These are phyloP conservation scores for Trachymyrmex septentrionalis DNA, from an alignment of 1,140 invertebrate species.

Conservation along the genomic window DNA sequence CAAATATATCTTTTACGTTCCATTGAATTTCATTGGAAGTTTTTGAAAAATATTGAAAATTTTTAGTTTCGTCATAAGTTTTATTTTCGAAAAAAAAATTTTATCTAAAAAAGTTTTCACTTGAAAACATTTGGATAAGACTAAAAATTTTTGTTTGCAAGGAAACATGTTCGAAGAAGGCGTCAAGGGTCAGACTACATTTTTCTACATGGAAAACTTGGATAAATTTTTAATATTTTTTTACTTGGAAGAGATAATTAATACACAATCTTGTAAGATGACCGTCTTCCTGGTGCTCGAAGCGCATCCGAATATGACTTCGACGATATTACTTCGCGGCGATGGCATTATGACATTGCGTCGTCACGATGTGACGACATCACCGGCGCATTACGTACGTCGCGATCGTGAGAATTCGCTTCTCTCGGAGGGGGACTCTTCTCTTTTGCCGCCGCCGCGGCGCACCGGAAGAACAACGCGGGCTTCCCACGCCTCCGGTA, in stretches of 20 bases:
- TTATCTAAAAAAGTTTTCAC: no score
- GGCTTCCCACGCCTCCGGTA: conserved; percentile 83
- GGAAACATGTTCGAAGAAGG: no score
- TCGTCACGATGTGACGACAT: conserved; percentile 64
- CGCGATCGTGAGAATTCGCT: conserved; percentile 84
- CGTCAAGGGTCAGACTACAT: no score
- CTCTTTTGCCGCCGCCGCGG: conserved; percentile 63
- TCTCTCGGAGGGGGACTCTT: conserved; percentile 58
- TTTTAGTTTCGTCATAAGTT: no score
- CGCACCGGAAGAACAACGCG: conserved; percentile 79
- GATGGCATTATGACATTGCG: conserved; percentile 26
- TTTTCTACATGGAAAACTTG: background rate
- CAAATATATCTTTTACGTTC: no score
- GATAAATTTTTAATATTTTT: background rate
- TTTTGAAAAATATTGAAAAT: no score
- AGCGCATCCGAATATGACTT: background rate
- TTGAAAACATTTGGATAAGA: no score
- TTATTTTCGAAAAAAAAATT: no score
- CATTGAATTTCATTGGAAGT: no score
- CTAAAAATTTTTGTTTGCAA: no score
- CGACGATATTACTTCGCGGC: background rate
- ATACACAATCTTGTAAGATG: background rate
- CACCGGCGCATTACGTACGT: conserved; percentile 67
- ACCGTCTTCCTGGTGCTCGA: background rate
- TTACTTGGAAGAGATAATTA: background rate